Conservation (phyloP, 2,888 invertebrate genomes). For the Drosophila sordidula region DNA sequence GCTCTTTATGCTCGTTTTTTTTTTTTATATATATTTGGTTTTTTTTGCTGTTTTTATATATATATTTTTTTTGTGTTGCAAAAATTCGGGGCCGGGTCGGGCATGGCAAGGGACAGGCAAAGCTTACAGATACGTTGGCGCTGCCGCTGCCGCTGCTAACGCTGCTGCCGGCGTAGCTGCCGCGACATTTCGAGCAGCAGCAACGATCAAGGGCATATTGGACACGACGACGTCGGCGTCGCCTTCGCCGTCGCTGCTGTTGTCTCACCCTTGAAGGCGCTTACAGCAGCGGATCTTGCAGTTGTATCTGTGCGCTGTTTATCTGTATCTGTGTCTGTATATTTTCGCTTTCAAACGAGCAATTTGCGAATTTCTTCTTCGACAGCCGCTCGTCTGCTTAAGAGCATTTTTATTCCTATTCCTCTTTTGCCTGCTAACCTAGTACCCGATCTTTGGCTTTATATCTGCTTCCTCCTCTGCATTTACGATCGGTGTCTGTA, state of each 20-base stretch:
- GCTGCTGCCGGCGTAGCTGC: slow-evolving; percentile 25
- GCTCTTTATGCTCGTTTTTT: slow-evolving; percentile 46
- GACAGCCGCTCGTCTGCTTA: slow-evolving; percentile 38
- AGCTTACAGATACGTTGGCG: slow-evolving; percentile 63
- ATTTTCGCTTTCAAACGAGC: slow-evolving; percentile 79
- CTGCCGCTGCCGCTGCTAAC: slow-evolving; percentile 20
- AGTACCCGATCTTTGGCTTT: slow-evolving; percentile 69
- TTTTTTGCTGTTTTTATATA: slow-evolving; percentile 7
- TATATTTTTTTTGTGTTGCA: slow-evolving; percentile 65
- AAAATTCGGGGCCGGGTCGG: slow-evolving; percentile 54
- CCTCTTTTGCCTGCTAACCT: slow-evolving; percentile 71
- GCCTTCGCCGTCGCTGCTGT: slow-evolving; percentile 32
- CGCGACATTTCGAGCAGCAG: slow-evolving; percentile 66
- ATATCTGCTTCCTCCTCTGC: slow-evolving; percentile 11
- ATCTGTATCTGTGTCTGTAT: slow-evolving; percentile 34
- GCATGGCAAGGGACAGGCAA: slow-evolving; percentile 49
- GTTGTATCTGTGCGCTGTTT: slow-evolving; percentile 33
- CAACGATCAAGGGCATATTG: slow-evolving; percentile 82
- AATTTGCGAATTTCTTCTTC: slow-evolving; percentile 77
- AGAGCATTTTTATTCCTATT: slow-evolving; percentile 49
- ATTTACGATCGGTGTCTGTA: slow-evolving; percentile 37
- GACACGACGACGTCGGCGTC: slow-evolving; percentile 62
- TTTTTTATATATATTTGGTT: slow-evolving; percentile 16
- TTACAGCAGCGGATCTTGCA: slow-evolving; percentile 62
- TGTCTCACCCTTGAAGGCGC: slow-evolving; percentile 76